Base-by-base conservation (phyloP, 2,888 invertebrate species). In the Cantharis flavilabris region DNA sequence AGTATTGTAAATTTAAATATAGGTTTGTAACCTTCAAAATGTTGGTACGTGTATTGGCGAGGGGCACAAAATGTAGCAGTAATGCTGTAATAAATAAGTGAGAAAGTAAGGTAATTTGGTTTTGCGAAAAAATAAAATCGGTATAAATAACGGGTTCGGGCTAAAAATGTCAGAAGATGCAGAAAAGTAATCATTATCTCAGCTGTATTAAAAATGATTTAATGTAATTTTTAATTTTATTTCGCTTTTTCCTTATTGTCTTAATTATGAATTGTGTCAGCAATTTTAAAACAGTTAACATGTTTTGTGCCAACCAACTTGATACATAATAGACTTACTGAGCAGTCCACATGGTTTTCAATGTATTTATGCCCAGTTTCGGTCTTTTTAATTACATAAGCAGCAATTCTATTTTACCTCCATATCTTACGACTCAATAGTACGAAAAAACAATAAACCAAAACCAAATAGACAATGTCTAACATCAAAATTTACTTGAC, bases 111-210 rank as follows among this genome's bases (percentile, higher is more conserved):
- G 49, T 20, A 72, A 72, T 72, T 72, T 72, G 65, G 64, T 72
- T 72, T 30, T 28, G 18, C n/a, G 65, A 72, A 72, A 49, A 67
- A 72, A 72, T 62, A 72, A 72, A 67, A 72, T 72, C 65, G 67
- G 67, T 67, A 67, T 67, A 72, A 72, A 67, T 72, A 72, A 72
- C 72, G 72, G 67, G 65, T 72, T 72, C 72, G 62, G 49, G 67
- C 72, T 72, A 30, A 67, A 72, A 67, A 72, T 67, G 72, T 72
- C 65, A 62, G 23, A 49, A 67, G 67, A 72, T 72, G 67, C 67
- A 65, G 72, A 72, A 72, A 72, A 72, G 72, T 72, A 72, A 65
- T 72, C 67, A 72, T 72, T 72, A 67, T 72, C 72, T 72, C 23
- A 62, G 62, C 49, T n/a, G 7, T 67, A 72, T 72, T 72, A 72